Base-by-base conservation (phyloP, 2,113 vertebrate genomes). In the Pogonocichla stellata region DNA sequence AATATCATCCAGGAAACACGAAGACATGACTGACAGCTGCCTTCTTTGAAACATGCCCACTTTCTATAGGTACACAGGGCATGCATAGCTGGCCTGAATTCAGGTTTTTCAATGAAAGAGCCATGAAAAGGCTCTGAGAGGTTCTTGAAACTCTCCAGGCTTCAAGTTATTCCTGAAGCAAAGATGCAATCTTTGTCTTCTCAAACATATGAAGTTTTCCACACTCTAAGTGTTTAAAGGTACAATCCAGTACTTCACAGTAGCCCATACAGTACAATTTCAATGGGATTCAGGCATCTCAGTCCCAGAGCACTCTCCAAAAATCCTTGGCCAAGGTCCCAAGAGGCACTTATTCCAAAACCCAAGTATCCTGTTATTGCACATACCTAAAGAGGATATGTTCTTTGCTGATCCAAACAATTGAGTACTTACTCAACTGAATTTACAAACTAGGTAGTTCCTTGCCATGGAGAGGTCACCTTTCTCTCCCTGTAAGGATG, bases 321-420 rank as follows among this genome's bases (percentile, higher is more conserved):
- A 96, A 90, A 66, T 80, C 80, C 17, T 93, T 96, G 94, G 72
- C 82, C 43, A 90, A 58, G 33, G n/a, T 79, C 91, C 75, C 47
- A 86, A 78, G 80, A 62, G 94, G 42, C 79, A 92, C 92, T 95
- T 95, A 86, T 19, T 80, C 71, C 71, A 88, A 86, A 88, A 74
- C 9, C 58, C 79, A 70, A 92, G 60, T 67, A 88, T 88, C 67
- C 82, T 95, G 71, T 88, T 96, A 67, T 90, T 92, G 82, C 67
- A 60, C 60, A 78, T 66, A 88, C 29, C 56, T 94, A 48, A 80
- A 73, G 58, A 65, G 29, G 47, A 74, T 80, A 66, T 1, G 0
- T 83, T 86, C 60, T 86, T 73, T 53, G 33, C 71, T 67, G 79
- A 83, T 70, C 33, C 47, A 58, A 80, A 70, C 5, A 43, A 38